Evolutionary conservation across 2,113 vertebrate genomes (phyloP), one percentile per base, ranked within the genome.

Genomic region (Triplophysa tibetana): DNA sequence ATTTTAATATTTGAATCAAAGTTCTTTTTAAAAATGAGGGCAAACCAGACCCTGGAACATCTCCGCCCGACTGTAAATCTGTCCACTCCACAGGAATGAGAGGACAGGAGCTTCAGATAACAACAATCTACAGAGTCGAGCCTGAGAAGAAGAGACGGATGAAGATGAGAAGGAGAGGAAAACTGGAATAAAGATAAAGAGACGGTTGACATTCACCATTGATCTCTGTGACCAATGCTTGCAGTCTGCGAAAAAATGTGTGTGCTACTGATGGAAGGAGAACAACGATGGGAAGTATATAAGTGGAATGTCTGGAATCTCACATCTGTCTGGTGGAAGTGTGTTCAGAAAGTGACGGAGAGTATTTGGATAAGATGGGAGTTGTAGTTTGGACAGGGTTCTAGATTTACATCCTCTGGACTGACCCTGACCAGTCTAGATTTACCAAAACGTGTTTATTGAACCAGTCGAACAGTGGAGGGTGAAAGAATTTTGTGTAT

Each of bases 281-380:
- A 26, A 41, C 24, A 60, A 45, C 16, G 61, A 54, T 72, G 52
- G 61, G 33, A 73, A 77, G 19, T 77, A 8, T 70, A 26, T 33
- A 16, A 76, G 74, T 65, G 45, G 79, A 75, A 68, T 75, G 79
- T 75, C n/a, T 75, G 79, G 54, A 75, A 79, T 62, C 26, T 43
- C 50, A 56, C 70, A 65, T 54, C 45, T 12, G 63, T 41, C 29
- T 41, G 6, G 33, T 45, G 62, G 38, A 50, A 26, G 13, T 21
- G 52, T 23, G 26, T 6, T 26, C 13, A 9, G 77, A 68, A 77
- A 68, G 60, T 26, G 52, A 41, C 17, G 8, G 38, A 56, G 62
- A 41, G 29, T 19, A 69, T 56, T 56, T 38, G 23, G 21, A 24
- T 52, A 16, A 23, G 33, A 33, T 26, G 23, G 24, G 17, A 16